Percentiles rank a stretch among this genome's conserved stretches.
These are phyloP conservation scores for Hephaestus fuliginosus DNA, from an alignment of 2,797 vertebrate species.

Conservation along the genomic window DNA sequence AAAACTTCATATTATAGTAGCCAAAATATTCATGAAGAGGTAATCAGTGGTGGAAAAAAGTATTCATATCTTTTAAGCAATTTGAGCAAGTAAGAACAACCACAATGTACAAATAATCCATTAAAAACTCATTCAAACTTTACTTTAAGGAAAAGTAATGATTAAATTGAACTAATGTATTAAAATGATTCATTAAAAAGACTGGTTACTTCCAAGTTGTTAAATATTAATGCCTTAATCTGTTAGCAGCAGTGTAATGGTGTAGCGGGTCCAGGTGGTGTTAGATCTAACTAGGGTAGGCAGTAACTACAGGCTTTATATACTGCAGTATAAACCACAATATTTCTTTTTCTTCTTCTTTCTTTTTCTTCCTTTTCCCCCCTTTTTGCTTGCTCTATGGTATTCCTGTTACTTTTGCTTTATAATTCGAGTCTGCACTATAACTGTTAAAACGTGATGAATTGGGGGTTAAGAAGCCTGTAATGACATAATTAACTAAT, in stretches of 20 bases:
- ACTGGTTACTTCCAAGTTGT: constrained; percentile 36
- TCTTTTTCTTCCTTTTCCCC: background rate
- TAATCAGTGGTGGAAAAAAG: background rate
- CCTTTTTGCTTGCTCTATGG: background rate
- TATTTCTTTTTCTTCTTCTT: background rate
- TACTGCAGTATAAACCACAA: background rate
- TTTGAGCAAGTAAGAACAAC: constrained; percentile 19
- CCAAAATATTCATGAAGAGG: constrained; percentile 13
- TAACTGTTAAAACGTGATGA: background rate
- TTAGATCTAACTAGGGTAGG: background rate
- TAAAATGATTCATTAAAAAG: constrained; percentile 38
- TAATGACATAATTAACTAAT: background rate
- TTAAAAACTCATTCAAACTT: constrained; percentile 36
- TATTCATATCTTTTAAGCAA: constrained; percentile 5
- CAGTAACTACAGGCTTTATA: background rate
- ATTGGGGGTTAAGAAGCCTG: background rate
- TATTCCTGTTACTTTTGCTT: background rate
- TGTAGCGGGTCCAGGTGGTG: constrained; percentile 31
- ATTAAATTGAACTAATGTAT: constrained; percentile 36
- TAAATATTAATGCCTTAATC: constrained; percentile 54
- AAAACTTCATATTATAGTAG: background rate
- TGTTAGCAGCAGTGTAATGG: constrained; percentile 46
- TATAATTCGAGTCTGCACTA: background rate
- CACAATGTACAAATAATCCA: constrained; percentile 6
- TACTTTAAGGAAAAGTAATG: constrained; percentile 21